These are phyloP conservation scores for Catamblyrhynchus diadema DNA, from an alignment of 2,797 vertebrate species.

Conservation along the genomic window DNA sequence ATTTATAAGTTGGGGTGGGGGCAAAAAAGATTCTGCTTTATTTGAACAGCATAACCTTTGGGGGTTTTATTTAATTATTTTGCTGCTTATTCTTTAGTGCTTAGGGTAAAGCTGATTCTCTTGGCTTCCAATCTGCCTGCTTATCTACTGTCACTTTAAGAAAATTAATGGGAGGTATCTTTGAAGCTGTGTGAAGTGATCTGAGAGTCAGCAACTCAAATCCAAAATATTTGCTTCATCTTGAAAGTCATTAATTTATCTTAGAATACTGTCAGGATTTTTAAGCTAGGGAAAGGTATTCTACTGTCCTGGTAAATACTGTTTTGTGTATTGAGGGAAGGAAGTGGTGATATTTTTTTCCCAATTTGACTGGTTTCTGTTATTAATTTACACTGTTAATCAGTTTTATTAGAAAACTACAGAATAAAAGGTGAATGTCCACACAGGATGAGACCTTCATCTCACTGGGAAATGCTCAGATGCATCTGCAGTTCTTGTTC, in stretches of 20 bases:
- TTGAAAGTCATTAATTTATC: background rate
- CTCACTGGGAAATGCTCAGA: accelerated
- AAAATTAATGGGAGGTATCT: background rate
- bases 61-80: background rate
- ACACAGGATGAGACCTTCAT: background rate
- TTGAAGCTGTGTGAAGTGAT: background rate
- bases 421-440: background rate
- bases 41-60: background rate
- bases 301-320: background rate
- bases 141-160: background rate
- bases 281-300: background rate
- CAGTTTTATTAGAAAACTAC: background rate
- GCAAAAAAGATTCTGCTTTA: background rate
- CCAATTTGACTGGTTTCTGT: background rate
- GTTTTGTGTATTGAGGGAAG: background rate
- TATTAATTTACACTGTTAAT: background rate
- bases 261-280: background rate
- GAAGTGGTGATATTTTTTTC: background rate
- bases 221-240: background rate
- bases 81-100: background rate
- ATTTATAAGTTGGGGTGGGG: accelerated
- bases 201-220: background rate
- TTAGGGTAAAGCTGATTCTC: background rate
- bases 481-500: background rate
- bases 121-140: background rate